phyloP scores from a whole-genome alignment of 2,888 invertebrate species.

The Drepanosiphum platanoidis region DNA sequence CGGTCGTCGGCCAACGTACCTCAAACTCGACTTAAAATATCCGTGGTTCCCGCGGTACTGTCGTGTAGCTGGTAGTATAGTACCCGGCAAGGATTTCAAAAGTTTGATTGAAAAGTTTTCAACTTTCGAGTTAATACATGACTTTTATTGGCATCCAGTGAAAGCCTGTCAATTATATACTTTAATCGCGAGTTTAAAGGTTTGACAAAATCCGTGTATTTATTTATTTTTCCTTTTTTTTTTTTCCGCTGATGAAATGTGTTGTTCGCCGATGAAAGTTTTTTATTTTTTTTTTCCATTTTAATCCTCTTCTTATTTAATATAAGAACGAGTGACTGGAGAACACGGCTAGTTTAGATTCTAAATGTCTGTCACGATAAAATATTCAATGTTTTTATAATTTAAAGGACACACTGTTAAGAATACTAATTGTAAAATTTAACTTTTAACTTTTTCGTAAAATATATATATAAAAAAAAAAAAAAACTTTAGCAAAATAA shows the following conservation, averaged over 20 bases:
- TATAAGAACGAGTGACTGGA: slow-evolving; percentile 6
- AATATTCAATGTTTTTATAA: slow-evolving; percentile 40
- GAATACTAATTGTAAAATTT: slow-evolving; percentile 36
- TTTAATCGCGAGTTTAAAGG: not conserved
- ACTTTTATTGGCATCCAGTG: not conserved
- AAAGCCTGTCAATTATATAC: not conserved
- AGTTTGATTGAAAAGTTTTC: slow-evolving; percentile 13
- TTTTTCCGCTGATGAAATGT: not conserved
- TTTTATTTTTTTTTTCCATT: not conserved
- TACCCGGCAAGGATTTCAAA: not conserved
- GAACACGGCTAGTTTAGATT: not conserved
- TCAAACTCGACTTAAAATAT: not conserved
- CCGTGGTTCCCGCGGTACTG: not conserved
- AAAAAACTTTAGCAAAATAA: slow-evolving; percentile 17
- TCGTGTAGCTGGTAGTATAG: no score
- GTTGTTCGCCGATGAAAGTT: no score
- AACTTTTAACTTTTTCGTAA: slow-evolving; percentile 22
- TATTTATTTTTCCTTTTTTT: no score
- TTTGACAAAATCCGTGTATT: not conserved
- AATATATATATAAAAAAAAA: no score
- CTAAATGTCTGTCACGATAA: not conserved
- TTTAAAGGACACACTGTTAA: not conserved
- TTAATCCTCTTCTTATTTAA: slow-evolving; percentile 6
- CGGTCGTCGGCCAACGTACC: not conserved
- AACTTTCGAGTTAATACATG: not conserved